Evolutionary conservation across 2,888 invertebrate species (phyloP), one percentile per base, ranked within the genome.

Genomic region (Corythucha ciliata): DNA sequence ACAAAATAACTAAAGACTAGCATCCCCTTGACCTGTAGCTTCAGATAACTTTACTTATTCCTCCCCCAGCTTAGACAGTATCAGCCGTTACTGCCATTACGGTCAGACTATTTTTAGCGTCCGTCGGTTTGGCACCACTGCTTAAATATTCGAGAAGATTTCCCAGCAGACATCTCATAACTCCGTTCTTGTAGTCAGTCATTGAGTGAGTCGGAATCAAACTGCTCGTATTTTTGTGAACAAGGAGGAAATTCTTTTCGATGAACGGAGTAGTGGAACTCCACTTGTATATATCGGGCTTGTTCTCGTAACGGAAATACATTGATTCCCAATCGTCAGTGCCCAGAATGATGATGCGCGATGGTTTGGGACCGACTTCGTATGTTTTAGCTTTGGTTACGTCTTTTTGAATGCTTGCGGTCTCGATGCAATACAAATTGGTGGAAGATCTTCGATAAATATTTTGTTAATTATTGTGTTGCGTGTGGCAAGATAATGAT

Each of bases 221-320:
- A 12, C 60, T 56, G 21, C 32, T 55, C 54, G 22, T 50, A 8
- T 59, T 58, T 14, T 51, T 57, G 29, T 61, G 54, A 8, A 63
- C 63, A 40, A 60, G 37, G 40, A 57, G 44, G 45, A 63, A 60
- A 51, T 61, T 62, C 18, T 59, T 57, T 22, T 42, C 33, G 32
- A 55, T 56, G 53, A 64, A 62, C 22, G 54, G 47, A 7, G 57
- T 57, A 47, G 75, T 74, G 3, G 75, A 71, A 63, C 80, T 74
- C 80, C 80, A 80, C 66, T 75, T 72, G 64, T 74, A 79, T 44
- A 80, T 72, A 54, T 78, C 76, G 10, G 76, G 72, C 59, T 76
- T 72, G 16, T 79, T 78, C 63, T 58, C 56, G 20, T 57, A 54
- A 7, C 59, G 67, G 49, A 68, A 67, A 59, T 58, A 61, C 10